Evolutionary conservation across 2,797 vertebrate species (phyloP).

Genomic region (Podarcis lilfordi): DNA sequence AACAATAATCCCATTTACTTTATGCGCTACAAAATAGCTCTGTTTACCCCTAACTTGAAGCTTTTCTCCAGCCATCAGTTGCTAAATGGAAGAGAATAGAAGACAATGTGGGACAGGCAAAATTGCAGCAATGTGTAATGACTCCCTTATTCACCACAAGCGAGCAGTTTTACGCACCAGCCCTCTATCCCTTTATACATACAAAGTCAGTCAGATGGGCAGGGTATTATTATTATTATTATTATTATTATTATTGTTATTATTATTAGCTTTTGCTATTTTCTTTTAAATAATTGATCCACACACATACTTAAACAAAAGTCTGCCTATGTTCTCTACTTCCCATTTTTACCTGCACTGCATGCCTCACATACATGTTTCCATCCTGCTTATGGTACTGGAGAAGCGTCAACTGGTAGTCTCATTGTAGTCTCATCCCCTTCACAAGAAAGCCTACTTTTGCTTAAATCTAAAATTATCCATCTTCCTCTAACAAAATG

Average conservation of each 20-base stretch:
- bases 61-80: background rate
- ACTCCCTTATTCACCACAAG: background rate
- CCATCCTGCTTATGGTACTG: background rate
- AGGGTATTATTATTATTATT: background rate
- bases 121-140: background rate
- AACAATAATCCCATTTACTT: background rate
- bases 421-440: background rate
- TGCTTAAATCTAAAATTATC: background rate
- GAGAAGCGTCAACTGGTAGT: background rate
- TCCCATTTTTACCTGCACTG: background rate
- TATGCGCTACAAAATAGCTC: background rate
- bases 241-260: background rate
- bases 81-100: background rate
- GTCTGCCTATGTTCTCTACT: background rate
- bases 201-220: background rate
- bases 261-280: too few species aligned
- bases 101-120: background rate
- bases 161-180: background rate
- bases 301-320: background rate
- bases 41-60: background rate
- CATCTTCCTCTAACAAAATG: background rate
- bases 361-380: background rate
- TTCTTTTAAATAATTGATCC: background rate
- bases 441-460: background rate
- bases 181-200: background rate